Evolutionary conservation across 2,888 invertebrate species (phyloP).

Genomic region (Limenitis camilla): DNA sequence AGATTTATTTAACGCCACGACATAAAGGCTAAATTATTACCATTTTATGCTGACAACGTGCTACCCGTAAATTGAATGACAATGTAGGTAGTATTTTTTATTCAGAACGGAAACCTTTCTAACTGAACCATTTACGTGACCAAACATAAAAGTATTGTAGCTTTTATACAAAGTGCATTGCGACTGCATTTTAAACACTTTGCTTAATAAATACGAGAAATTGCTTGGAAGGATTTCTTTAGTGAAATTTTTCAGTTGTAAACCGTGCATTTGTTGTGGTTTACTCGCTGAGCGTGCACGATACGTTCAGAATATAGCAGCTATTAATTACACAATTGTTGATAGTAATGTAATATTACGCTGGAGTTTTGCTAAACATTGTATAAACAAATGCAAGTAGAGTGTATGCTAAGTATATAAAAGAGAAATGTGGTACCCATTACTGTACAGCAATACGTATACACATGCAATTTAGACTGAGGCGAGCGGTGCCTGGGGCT

Average conservation of each 20-base stretch:
- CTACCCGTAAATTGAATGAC: conserved; percentile 23
- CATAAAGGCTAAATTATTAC: conserved; percentile 13
- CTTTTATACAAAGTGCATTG: conserved; percentile 20
- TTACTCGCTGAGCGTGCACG: background rate
- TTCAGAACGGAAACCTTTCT: conserved; percentile 16
- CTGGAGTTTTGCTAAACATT: no score
- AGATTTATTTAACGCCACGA: conserved; percentile 8
- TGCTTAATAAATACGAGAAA: conserved; percentile 23
- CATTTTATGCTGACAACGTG: conserved; percentile 13
- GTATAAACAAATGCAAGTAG: no score
- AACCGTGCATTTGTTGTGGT: conserved; percentile 17
- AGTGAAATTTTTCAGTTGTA: conserved; percentile 18
- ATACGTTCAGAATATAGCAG: background rate
- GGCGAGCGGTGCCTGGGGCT: no score
- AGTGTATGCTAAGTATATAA: no score
- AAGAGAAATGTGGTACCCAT: no score
- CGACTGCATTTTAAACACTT: conserved; percentile 24
- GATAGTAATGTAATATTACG: background rate
- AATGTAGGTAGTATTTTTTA: conserved; percentile 20
- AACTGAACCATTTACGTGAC: conserved; percentile 22
- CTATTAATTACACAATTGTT: background rate
- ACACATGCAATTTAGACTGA: no score
- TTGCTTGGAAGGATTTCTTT: conserved; percentile 18
- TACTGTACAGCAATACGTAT: no score
- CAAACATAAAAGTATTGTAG: conserved; percentile 22